Conservation (phyloP, 1,140 invertebrate genomes). For the Nebria ingens region DNA sequence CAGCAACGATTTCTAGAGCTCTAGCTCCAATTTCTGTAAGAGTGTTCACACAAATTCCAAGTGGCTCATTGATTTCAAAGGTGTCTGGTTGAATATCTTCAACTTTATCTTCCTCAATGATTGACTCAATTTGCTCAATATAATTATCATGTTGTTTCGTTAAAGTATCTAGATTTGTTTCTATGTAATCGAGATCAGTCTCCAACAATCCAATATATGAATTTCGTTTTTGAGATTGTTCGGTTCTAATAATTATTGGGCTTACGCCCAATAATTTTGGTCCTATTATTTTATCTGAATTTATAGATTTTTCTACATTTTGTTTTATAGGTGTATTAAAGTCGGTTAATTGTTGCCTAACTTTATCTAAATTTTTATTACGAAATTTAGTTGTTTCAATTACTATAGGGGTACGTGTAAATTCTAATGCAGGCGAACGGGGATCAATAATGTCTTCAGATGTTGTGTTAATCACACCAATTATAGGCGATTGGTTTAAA, state of each 20-base stretch:
- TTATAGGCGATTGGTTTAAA: not conserved
- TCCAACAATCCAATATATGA: constrained; percentile 28
- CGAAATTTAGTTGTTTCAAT: constrained; percentile 24
- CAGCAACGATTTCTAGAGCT: not conserved
- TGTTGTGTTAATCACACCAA: not conserved
- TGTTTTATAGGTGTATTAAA: not conserved
- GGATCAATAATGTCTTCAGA: constrained; percentile 28
- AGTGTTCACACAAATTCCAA: not conserved
- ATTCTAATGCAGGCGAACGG: constrained; percentile 35
- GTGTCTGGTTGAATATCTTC: not conserved
- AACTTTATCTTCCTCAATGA: not conserved
- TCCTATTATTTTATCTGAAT: not conserved
- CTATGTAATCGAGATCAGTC: constrained; percentile 31
- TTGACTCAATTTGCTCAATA: not conserved
- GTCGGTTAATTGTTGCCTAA: constrained; percentile 12
- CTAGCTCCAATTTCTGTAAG: too few species aligned
- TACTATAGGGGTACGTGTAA: constrained; percentile 37
- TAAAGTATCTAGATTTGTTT: constrained; percentile 27
- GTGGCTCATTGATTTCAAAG: not conserved
- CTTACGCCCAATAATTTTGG: not conserved
- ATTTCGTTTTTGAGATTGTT: constrained; percentile 21
- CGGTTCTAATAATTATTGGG: not conserved
- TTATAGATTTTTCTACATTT: not conserved
- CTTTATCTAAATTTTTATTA: constrained; percentile 28
- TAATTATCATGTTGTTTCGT: not conserved